Percentiles rank a stretch among this genome's conserved stretches.
These are phyloP conservation scores for Cinara cedri DNA, from an alignment of 2,888 invertebrate species.

Conservation along the genomic window DNA sequence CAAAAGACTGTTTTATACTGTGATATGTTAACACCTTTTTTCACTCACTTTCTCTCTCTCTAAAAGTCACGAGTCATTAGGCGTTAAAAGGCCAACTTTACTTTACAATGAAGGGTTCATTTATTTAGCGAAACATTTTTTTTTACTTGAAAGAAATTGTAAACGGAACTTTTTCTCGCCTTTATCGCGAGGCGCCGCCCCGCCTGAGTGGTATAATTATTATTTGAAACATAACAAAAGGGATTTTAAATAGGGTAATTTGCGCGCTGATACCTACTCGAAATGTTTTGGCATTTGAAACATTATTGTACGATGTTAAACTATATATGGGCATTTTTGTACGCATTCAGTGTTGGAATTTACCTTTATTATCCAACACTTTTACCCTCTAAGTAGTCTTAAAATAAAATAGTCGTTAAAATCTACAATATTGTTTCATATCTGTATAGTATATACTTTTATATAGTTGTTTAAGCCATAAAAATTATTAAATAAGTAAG, in stretches of 20 bases:
- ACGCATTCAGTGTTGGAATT: background rate
- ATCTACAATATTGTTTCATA: background rate
- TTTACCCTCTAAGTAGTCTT: background rate
- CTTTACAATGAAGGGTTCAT: constrained; percentile 24
- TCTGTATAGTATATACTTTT: no score
- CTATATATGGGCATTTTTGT: background rate
- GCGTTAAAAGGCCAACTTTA: constrained; percentile 48
- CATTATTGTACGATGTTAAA: background rate
- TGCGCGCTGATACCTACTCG: constrained; percentile 22
- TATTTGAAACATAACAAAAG: constrained; percentile 26
- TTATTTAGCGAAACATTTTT: constrained; percentile 29
- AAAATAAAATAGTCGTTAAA: background rate
- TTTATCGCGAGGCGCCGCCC: constrained; percentile 1
- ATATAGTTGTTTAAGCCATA: no score
- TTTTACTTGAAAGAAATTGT: constrained; percentile 29
- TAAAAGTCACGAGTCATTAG: constrained; percentile 38
- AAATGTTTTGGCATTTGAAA: constrained; percentile 37
- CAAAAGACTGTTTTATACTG: no score
- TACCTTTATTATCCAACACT: background rate
- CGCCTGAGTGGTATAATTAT: constrained; percentile 31
- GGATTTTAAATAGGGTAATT: constrained; percentile 39
- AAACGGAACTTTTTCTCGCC: constrained; percentile 29
- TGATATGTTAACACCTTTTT: constrained; percentile 27
- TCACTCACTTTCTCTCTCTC: background rate
- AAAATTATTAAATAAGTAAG: no score